A percentile compares a stretch with the other conserved stretches of the same genome.
Evolutionary conservation across 2,888 invertebrate genomes (phyloP).

Genomic region (Scaptomyza tumidula): DNA sequence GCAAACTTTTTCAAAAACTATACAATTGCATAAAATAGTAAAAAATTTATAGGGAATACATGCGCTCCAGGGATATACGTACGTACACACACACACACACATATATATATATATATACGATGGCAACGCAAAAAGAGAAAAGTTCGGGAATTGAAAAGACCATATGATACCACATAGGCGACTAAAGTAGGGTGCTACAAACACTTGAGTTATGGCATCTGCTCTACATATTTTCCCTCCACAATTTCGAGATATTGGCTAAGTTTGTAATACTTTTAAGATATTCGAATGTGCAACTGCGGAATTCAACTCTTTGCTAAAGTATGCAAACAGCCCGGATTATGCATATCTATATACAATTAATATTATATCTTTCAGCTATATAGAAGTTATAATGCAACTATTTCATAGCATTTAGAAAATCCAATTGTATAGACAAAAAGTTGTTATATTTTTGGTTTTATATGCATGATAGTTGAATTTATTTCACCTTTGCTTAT

Average conservation of each 20-base stretch:
- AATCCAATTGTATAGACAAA: too few species aligned
- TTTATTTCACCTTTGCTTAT: too few species aligned
- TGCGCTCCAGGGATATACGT: constrained; percentile 58
- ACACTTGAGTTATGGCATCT: background rate
- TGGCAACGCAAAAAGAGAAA: constrained; percentile 35
- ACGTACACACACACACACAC: background rate
- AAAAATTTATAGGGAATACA: constrained; percentile 78
- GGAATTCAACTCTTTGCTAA: background rate
- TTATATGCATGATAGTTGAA: too few species aligned
- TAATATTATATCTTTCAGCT: background rate
- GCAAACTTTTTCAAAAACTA: constrained; percentile 77
- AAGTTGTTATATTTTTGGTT: too few species aligned
- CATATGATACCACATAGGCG: constrained; percentile 51
- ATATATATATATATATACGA: background rate
- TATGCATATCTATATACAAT: too few species aligned
- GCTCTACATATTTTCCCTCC: background rate
- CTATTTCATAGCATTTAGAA: too few species aligned
- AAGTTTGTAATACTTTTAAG: background rate
- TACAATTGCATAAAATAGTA: constrained; percentile 81
- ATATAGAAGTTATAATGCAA: background rate
- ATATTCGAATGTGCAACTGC: background rate
- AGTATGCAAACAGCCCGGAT: background rate
- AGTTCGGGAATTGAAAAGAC: constrained; percentile 31
- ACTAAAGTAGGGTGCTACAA: constrained; percentile 29
- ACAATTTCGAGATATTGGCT: background rate